Evolutionary conservation across 2,888 invertebrate species (phyloP).

Genomic region (Cylloceria caligata): DNA sequence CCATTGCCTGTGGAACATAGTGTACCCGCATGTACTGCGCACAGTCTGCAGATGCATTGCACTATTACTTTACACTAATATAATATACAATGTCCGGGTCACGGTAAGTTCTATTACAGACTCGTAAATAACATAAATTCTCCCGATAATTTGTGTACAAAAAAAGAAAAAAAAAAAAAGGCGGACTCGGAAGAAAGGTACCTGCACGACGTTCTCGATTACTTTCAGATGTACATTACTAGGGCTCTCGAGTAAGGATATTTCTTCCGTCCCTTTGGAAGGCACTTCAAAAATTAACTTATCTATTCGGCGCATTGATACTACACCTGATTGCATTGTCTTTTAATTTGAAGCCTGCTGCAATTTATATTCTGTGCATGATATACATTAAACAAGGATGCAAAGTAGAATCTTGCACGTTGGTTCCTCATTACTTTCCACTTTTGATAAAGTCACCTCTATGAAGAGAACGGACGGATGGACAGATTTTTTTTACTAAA

Average conservation of each 20-base stretch:
- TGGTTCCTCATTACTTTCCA: too few species aligned
- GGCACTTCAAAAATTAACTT: slow-evolving; percentile 10
- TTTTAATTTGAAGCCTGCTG: not conserved
- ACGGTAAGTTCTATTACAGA: not conserved
- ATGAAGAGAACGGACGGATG: too few species aligned
- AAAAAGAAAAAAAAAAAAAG: slow-evolving; percentile 8
- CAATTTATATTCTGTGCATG: too few species aligned
- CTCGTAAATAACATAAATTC: slow-evolving; percentile 50
- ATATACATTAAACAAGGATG: too few species aligned
- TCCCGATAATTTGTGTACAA: slow-evolving; percentile 47
- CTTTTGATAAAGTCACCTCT: too few species aligned
- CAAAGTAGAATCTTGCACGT: too few species aligned
- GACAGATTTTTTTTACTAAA: too few species aligned
- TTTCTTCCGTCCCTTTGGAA: too few species aligned
- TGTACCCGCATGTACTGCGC: not conserved
- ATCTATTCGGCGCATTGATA: not conserved
- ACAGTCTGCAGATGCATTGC: not conserved
- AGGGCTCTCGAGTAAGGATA: not conserved
- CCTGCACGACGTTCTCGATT: slow-evolving; percentile 33
- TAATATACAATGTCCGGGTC: not conserved
- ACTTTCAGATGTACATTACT: slow-evolving; percentile 55
- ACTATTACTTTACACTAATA: not conserved
- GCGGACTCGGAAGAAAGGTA: not conserved
- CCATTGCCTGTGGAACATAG: not conserved
- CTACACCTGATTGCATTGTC: slow-evolving; percentile 21